Conservation (phyloP, 2,888 invertebrate species). For the Drosophila kanekoi region DNA sequence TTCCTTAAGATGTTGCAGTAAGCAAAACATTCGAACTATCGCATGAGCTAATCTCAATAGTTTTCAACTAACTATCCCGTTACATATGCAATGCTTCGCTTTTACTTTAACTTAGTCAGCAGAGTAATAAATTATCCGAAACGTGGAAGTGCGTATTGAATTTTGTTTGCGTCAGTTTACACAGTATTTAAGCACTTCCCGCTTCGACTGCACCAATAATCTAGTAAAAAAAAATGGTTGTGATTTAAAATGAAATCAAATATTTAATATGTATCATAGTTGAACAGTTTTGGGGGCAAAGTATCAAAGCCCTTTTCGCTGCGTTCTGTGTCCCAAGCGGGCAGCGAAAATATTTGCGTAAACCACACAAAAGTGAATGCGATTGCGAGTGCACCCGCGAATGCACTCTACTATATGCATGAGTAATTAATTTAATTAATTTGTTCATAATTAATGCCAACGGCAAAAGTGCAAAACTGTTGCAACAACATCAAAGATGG, state of each 20-base stretch:
- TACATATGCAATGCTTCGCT: background rate
- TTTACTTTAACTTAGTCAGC: background rate
- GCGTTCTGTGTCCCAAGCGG: conserved; percentile 41
- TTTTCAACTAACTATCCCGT: too few relatives aligned
- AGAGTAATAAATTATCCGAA: conserved; percentile 4
- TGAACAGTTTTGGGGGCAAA: conserved; percentile 28
- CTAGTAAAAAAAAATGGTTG: conserved; percentile 12
- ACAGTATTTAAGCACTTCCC: conserved; percentile 29
- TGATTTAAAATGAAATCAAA: conserved; percentile 60
- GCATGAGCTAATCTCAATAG: too few relatives aligned
- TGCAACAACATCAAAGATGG: conserved; percentile 38
- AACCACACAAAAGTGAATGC: conserved; percentile 56
- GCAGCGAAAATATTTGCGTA: conserved; percentile 57
- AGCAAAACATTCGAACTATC: too few relatives aligned
- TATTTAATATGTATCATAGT: conserved; percentile 50
- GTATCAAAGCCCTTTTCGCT: conserved; percentile 43
- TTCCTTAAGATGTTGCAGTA: too few relatives aligned
- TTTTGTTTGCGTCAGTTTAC: conserved; percentile 28
- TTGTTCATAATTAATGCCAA: conserved; percentile 71
- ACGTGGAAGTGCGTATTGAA: conserved; percentile 36
- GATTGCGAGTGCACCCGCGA: conserved; percentile 31
- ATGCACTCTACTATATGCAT: conserved; percentile 57
- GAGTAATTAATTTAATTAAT: conserved; percentile 76
- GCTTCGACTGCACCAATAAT: conserved; percentile 1
- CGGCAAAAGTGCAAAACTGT: conserved; percentile 47